Conservation (phyloP, 2,113 vertebrate species). For the Vanacampus margaritifer region DNA sequence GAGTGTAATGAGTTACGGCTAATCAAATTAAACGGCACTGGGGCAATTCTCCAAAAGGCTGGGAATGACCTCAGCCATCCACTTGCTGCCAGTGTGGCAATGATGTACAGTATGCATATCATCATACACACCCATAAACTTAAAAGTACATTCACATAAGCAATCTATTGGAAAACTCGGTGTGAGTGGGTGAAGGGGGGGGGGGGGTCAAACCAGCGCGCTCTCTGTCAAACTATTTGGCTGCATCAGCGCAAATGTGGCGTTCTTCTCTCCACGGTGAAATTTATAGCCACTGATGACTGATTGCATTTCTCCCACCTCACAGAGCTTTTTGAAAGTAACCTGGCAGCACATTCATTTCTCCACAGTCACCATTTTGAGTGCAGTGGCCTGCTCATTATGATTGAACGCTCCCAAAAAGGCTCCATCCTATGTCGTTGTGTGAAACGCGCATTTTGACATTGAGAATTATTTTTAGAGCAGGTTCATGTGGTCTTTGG, state of each 20-base stretch:
- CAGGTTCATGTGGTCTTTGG: too few species aligned
- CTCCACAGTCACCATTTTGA: conserved; percentile 38
- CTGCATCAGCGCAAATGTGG: conserved; percentile 65
- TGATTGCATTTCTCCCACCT: conserved; percentile 62
- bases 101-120: conserved; percentile 24
- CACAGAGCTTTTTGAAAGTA: conserved; percentile 61
- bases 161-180: conserved; percentile 64
- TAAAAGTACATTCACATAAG: conserved; percentile 9
- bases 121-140: conserved; percentile 10
- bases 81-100: conserved; percentile 9
- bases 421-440: neutral
- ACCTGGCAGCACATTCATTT: conserved; percentile 62
- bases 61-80: conserved; percentile 38
- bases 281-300: conserved; percentile 70
- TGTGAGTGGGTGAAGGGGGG: neutral
- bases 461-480: too few species aligned
- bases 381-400: neutral
- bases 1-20: conserved; percentile 41
- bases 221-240: conserved; percentile 64
- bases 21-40: conserved; percentile 56
- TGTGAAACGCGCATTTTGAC: too few species aligned
- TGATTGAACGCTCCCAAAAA: neutral
- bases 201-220: conserved; percentile 54
- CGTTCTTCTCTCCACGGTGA: conserved; percentile 52
- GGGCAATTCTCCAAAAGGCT: conserved; percentile 26